phyloP scores from a whole-genome alignment of 1,140 invertebrate species.

The Ephestia elutella region DNA sequence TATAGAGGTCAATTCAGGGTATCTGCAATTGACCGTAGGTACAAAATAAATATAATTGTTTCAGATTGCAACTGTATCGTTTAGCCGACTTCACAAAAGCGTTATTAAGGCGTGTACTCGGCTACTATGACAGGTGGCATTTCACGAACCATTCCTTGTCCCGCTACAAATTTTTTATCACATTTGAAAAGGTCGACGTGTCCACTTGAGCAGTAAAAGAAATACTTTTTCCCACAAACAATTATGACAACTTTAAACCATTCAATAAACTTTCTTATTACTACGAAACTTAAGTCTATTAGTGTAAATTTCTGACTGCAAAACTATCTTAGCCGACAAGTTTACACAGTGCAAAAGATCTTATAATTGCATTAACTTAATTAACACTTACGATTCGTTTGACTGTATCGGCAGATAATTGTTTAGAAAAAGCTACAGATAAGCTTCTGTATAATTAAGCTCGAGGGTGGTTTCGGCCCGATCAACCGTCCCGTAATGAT shows the following conservation, averaged over 20 bases:
- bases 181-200: conserved; percentile 41
- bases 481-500: background rate
- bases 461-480: conserved; percentile 8
- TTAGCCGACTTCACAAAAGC: conserved; percentile 22
- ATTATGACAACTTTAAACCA: background rate
- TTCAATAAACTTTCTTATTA: background rate
- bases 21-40: too few species aligned
- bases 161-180: conserved; percentile 39
- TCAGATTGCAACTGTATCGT: conserved; percentile 16
- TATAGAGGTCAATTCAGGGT: too few species aligned
- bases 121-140: conserved; percentile 41
- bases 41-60: background rate
- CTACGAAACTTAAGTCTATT: background rate
- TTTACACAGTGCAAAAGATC: conserved; percentile 25
- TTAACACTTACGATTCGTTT: conserved; percentile 43
- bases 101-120: conserved; percentile 28
- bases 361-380: conserved; percentile 48
- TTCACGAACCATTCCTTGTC: conserved; percentile 42
- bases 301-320: background rate
- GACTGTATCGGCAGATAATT: conserved; percentile 39
- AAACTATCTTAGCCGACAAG: conserved; percentile 15
- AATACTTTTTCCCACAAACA: conserved; percentile 9
- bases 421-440: conserved; percentile 24
- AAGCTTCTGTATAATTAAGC: conserved; percentile 15
- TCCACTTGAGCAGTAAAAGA: conserved; percentile 25